Evolutionary conservation across 2,888 invertebrate species (phyloP), one percentile per base, ranked within the genome.

Genomic region (Anorthoa munda): DNA sequence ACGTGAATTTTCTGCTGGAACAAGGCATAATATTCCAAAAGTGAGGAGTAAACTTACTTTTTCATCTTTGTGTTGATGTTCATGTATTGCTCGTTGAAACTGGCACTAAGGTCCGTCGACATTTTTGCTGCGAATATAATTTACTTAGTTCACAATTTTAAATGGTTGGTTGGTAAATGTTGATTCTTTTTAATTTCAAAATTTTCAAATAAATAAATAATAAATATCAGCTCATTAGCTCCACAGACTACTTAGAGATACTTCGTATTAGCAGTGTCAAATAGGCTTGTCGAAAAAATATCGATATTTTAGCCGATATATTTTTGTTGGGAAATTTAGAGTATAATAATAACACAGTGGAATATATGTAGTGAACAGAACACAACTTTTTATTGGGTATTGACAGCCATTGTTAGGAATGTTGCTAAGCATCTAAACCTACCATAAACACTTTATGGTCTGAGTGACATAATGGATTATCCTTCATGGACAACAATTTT

Each of bases 31-130:
- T 48, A 17, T 18, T 31, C 0, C 2, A 55, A 50, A n/a, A 51
- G 2, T 18, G 0, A 31, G 39, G n/a, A 21, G 23, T 39, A 9
- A 51, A 89, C 95, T 92, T 94, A 98, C 97, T 98, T 98, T 94
- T 98, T 98, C 50, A 98, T 93, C 93, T 98, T 98, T 70, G 97
- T 97, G 53, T 98, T 98, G 77, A 98, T 97, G 69, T 95, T 97
- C 90, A 97, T 97, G 90, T 97, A 98, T 89, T 97, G 97, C 79
- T 97, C 97, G 69, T 98, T 97, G 86, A 98, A 97, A 90, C 97
- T 97, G 51, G 94, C 93, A 74, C 93, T 95, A 23, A 96, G 90
- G 84, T 96, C 95, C 12, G 96, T 96, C 26, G 96, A 93, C 96
- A 96, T 96, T 73, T 67, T 89, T 31, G 31, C 31, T 56, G 46